phyloP scores from a whole-genome alignment of 2,113 vertebrate species.

The Thamnaconus septentrionalis region DNA sequence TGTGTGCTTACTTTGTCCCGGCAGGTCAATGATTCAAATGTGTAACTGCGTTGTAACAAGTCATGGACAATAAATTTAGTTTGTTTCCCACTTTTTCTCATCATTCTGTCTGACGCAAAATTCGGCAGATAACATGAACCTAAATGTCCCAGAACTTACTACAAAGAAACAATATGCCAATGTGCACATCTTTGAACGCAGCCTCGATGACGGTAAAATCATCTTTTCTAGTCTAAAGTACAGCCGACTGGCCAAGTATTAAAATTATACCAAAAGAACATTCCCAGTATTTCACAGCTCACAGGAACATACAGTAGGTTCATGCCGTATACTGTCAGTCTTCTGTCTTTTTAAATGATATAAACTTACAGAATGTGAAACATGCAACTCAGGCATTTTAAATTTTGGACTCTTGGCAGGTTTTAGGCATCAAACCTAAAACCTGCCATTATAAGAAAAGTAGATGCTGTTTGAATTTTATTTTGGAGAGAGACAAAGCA shows the following conservation, averaged over 20 bases:
- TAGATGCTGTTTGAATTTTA: conserved; percentile 54
- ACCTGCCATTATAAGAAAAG: conserved; percentile 34
- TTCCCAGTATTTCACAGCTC: neutral
- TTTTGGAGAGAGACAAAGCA: conserved; percentile 54
- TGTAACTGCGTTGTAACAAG: conserved; percentile 10
- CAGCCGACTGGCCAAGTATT: conserved; percentile 20
- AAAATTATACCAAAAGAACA: neutral
- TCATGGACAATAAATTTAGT: conserved; percentile 23
- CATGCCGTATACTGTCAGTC: neutral
- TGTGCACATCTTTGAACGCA: conserved; percentile 23
- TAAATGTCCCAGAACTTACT: conserved; percentile 20
- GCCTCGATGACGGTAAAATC: conserved; percentile 49
- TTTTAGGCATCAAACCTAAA: conserved; percentile 47
- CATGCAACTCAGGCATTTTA: too few species aligned
- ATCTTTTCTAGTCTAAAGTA: conserved; percentile 25
- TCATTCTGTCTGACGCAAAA: neutral
- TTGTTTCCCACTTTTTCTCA: conserved; percentile 18
- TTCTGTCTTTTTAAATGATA: too few species aligned
- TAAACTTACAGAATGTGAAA: too few species aligned
- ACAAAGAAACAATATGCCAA: conserved; percentile 24
- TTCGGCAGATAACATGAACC: too few species aligned
- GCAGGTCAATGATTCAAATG: conserved; percentile 11
- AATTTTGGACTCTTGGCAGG: conserved; percentile 10
- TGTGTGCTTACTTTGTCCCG: conserved; percentile 37
- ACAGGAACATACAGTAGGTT: neutral